These are phyloP conservation scores for Syngnathus floridae DNA, from an alignment of 2,113 vertebrate genomes.

Conservation along the genomic window DNA sequence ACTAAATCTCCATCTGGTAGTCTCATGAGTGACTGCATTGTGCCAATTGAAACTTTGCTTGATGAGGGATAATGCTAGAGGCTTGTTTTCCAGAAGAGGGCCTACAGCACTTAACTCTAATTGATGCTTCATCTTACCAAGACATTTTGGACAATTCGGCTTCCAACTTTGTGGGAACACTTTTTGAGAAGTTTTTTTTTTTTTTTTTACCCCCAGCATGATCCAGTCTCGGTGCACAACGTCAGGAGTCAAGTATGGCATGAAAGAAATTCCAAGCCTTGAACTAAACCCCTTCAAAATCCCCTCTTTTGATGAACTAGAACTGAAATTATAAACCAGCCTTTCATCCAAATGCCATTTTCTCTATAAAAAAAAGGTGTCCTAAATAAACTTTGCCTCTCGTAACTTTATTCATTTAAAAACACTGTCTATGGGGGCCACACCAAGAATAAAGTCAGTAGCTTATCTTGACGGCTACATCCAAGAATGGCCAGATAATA, in stretches of 20 bases:
- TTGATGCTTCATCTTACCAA: constrained; percentile 1
- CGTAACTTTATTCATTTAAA: constrained; percentile 19
- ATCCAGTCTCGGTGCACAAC: not conserved
- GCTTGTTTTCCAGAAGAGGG: not conserved
- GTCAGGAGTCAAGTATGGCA: not conserved
- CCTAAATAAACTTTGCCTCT: constrained; percentile 12
- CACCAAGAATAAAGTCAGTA: constrained; percentile 22
- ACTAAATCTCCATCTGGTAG: constrained; percentile 6
- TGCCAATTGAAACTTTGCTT: not conserved
- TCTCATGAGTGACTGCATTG: constrained; percentile 3
- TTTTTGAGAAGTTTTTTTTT: not conserved
- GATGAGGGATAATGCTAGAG: not conserved
- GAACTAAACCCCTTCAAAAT: not conserved
- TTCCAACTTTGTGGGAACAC: not conserved
- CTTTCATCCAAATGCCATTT: not conserved
- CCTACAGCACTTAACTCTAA: not conserved
- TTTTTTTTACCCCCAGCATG: not conserved
- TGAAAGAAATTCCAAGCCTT: not conserved
- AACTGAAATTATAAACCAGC: not conserved
- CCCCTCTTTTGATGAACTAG: not conserved
- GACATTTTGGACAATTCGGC: constrained; percentile 3
- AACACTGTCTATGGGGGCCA: constrained; percentile 11
- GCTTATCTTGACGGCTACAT: constrained; percentile 36
- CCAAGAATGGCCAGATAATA: constrained; percentile 57
- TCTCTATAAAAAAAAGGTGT: not conserved